A percentile compares a stretch with the other conserved stretches of the same genome.
Evolutionary conservation across 2,113 vertebrate genomes (phyloP).

Genomic region (Nothoprocta pentlandii): DNA sequence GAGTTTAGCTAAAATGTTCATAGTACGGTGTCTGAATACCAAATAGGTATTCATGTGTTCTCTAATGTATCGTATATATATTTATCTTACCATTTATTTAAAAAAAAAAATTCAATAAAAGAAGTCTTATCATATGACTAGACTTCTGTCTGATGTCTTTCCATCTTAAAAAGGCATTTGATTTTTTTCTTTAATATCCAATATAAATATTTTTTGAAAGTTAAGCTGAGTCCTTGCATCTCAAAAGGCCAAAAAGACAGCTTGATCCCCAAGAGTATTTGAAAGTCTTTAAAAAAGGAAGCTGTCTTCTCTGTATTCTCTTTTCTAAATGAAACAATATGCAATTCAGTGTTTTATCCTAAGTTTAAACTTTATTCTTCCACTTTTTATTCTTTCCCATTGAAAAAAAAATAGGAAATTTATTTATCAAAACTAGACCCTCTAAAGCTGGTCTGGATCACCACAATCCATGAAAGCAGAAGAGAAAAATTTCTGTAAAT

Average conservation of each 20-base stretch:
- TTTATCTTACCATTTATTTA: background rate
- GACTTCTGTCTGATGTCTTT: background rate
- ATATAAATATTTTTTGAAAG: background rate
- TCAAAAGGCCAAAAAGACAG: background rate
- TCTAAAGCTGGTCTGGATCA: background rate
- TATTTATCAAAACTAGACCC: background rate
- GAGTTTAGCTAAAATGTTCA: background rate
- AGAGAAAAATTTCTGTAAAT: background rate
- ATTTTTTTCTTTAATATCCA: background rate
- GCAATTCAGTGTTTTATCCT: background rate
- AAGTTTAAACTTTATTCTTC: background rate
- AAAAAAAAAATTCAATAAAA: background rate
- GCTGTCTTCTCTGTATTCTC: background rate
- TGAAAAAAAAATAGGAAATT: background rate
- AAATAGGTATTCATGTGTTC: background rate
- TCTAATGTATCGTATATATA: background rate
- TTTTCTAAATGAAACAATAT: background rate
- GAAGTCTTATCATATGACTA: background rate
- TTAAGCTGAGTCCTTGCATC: background rate
- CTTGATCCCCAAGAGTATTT: background rate
- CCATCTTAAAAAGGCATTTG: background rate
- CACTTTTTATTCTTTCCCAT: background rate
- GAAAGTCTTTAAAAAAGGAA: background rate
- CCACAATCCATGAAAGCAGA: background rate
- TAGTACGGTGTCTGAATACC: background rate